Evolutionary conservation across 1,140 invertebrate species (phyloP).

Genomic region (Arctopsyche grandis): DNA sequence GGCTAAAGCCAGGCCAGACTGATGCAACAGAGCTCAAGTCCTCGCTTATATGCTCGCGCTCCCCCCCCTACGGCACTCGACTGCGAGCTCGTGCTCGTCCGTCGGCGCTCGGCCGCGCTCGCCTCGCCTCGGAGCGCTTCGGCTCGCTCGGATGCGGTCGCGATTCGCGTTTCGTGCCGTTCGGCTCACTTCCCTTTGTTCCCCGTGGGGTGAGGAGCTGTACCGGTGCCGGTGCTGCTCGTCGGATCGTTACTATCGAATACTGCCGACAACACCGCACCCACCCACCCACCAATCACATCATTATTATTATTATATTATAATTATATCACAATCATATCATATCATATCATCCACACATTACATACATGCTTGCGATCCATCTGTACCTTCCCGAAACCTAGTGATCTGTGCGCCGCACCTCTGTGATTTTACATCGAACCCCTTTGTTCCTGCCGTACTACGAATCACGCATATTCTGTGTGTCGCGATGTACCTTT

Average conservation of each 20-base stretch:
- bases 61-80: conserved; percentile 41
- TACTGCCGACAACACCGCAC: background rate
- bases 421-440: too few relatives aligned
- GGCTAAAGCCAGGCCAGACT: conserved; percentile 41
- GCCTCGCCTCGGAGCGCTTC: background rate
- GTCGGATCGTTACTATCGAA: background rate
- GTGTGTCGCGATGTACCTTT: too few relatives aligned
- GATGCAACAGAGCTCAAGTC: conserved; percentile 49
- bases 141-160: conserved; percentile 13
- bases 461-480: too few relatives aligned
- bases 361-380: too few relatives aligned
- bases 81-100: background rate
- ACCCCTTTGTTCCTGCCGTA: too few relatives aligned
- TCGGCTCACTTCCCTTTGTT: conserved; percentile 52
- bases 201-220: conserved; percentile 43
- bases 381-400: too few relatives aligned
- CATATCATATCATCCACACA: background rate
- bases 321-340: background rate
- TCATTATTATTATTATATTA: background rate
- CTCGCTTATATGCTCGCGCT: conserved; percentile 44
- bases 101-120: conserved; percentile 28
- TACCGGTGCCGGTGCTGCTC: conserved; percentile 25
- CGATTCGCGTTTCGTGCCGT: too few relatives aligned
- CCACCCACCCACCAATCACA: background rate
- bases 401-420: too few relatives aligned